A percentile compares a stretch with the other conserved stretches of the same genome.
phyloP scores from a whole-genome alignment of 35 echinoderm and acorn worm genomes.

The Heliocidaris erythrogramma region DNA sequence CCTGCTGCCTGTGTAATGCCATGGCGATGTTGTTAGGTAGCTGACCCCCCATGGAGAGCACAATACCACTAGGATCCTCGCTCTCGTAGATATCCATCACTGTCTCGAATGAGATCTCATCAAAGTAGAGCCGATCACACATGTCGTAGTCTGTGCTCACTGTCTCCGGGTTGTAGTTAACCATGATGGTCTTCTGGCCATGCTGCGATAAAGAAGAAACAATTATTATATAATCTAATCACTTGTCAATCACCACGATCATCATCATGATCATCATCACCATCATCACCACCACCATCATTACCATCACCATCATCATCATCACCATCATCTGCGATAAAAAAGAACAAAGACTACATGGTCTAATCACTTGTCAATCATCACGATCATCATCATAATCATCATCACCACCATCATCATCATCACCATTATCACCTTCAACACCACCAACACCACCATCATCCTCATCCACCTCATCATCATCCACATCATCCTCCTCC shows the following conservation, averaged over 20 bases:
- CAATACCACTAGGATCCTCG: slow-evolving; percentile 83
- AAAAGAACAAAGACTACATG: neutral
- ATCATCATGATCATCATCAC: slow-evolving; percentile 21
- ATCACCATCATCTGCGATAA: slow-evolving; percentile 27
- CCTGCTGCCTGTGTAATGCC: slow-evolving; percentile 87
- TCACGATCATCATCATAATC: slow-evolving; percentile 26
- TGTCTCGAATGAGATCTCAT: slow-evolving; percentile 96
- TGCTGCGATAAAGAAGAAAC: slow-evolving; percentile 50
- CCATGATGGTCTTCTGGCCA: slow-evolving; percentile 89
- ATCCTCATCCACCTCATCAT: no score
- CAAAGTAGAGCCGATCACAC: slow-evolving; percentile 99
- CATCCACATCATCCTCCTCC: neutral
- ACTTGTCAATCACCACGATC: slow-evolving; percentile 2
- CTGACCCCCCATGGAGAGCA: slow-evolving; percentile 98
- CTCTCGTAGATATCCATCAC: slow-evolving; percentile 98
- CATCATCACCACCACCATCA: neutral
- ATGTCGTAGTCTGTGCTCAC: slow-evolving; percentile 99
- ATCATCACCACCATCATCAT: neutral
- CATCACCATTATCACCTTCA: neutral
- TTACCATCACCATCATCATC: slow-evolving; percentile 27
- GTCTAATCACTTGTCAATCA: neutral
- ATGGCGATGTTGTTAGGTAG: slow-evolving; percentile 99
- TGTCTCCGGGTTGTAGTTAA: slow-evolving; percentile 99
- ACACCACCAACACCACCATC: no score
- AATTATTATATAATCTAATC: no score